Conservation (phyloP, 2,888 invertebrate genomes). For the Lucinisca nassula region DNA sequence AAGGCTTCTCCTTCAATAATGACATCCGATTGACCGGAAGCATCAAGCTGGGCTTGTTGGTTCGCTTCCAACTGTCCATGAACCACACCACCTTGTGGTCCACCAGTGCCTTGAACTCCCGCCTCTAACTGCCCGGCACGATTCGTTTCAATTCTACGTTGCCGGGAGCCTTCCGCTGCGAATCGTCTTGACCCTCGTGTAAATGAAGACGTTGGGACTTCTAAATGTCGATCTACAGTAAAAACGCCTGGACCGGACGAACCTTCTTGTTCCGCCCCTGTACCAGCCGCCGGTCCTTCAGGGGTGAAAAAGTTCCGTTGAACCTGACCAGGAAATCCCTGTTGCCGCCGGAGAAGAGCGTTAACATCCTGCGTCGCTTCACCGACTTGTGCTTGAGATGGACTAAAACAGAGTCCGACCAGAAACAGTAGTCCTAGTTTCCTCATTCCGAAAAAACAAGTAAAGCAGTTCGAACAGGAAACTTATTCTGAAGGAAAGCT, state of each 20-base stretch:
- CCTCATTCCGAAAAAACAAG: background rate
- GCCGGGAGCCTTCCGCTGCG: background rate
- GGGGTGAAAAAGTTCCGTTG: background rate
- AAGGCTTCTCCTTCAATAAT: background rate
- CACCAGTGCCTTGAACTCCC: too few relatives aligned
- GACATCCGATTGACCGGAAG: background rate
- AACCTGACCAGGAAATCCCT: background rate
- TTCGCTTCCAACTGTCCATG: background rate
- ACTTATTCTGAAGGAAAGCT: background rate
- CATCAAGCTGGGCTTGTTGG: background rate
- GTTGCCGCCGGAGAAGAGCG: background rate
- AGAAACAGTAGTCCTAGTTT: background rate
- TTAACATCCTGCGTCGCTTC: background rate
- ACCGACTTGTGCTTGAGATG: background rate
- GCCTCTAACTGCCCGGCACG: background rate
- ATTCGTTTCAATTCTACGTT: background rate
- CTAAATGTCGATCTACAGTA: background rate
- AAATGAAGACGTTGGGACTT: background rate
- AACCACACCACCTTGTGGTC: background rate
- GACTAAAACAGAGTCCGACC: background rate
- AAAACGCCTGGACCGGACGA: background rate
- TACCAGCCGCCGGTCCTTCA: background rate
- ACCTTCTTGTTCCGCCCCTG: background rate
- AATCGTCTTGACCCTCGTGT: background rate
- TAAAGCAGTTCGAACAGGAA: background rate